A percentile compares a stretch with the other conserved stretches of the same genome.
phyloP scores from a whole-genome alignment of 2,113 vertebrate species.

The Gallinago undulata region DNA sequence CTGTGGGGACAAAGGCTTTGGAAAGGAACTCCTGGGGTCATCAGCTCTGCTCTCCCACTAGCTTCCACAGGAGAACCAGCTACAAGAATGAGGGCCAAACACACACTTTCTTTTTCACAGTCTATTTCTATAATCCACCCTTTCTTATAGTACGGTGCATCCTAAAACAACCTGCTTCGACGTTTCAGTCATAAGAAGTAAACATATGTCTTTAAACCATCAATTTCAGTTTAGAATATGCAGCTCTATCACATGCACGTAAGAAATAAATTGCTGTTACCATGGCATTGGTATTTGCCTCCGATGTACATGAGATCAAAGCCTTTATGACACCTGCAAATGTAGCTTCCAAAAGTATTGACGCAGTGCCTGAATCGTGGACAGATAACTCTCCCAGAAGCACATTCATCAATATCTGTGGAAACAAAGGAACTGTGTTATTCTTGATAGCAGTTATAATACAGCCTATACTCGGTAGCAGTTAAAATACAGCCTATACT shows the following conservation, averaged over 20 bases:
- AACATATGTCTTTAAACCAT: not conserved
- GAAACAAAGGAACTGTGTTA: slow-evolving; percentile 5
- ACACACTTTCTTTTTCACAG: not conserved
- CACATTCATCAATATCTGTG: slow-evolving; percentile 94
- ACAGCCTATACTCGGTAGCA: not conserved
- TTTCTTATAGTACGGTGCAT: not conserved
- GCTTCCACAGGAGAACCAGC: not conserved
- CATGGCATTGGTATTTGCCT: slow-evolving; percentile 95
- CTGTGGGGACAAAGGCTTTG: not conserved
- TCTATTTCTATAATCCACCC: not conserved
- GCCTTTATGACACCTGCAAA: slow-evolving; percentile 94
- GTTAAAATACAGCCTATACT: not conserved
- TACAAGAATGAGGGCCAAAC: not conserved
- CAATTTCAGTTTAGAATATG: not conserved
- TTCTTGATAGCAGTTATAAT: not conserved
- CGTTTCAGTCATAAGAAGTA: not conserved
- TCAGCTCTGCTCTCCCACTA: not conserved
- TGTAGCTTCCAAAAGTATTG: slow-evolving; percentile 98
- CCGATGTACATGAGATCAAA: slow-evolving; percentile 92
- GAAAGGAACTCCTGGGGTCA: not conserved
- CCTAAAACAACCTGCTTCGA: not conserved
- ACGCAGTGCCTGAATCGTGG: slow-evolving; percentile 90
- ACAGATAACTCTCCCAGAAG: slow-evolving; percentile 84
- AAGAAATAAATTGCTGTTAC: slow-evolving; percentile 68
- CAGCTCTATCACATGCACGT: not conserved